Base-by-base conservation (phyloP, 1,140 invertebrate genomes). In the Trinorchestia longiramus region DNA sequence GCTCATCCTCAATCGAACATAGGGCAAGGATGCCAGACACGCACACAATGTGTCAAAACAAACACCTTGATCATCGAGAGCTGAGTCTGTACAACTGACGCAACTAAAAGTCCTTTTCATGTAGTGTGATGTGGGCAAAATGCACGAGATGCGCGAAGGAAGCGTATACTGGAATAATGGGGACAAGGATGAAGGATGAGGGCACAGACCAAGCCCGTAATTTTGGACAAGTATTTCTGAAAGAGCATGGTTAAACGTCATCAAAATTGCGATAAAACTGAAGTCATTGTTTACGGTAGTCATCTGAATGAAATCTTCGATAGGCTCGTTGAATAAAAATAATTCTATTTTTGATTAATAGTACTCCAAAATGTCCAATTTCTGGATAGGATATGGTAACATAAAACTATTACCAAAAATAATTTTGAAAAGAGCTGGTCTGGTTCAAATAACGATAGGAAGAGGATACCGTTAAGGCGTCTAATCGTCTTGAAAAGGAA, bases 101-200 rank as follows among this genome's bases (percentile, higher is more conserved):
- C 41, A 91, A 91, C 88, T 11, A 91, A 91, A 91, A 77, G 62
- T 77, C 88, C 43, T 91, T 91, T 91, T 91, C 43, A 43, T 91
- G 88, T 91, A 91, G 88, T 91, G 88, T 91, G 88, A 43, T 91
- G 88, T 91, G 43, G 88, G 92, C 43, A 45, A 45, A 47, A 44
- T 94, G 92, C 92, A 94, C 92, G 92, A 91, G 88, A 91, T 91
- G 88, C 88, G 92, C 44, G 92, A 47, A 94, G 43, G 44, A 94
- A 94, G 92, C 92, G 92, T 94, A 94, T 94, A 94, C 92, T 94
- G 92, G 92, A 45, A 43, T 92, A 44, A 92, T 44, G 44, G 40
- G 92, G 44, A 43, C 1, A 45, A n/a, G 43, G 44, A 45, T 43
- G 43, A 43, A 91, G 88, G 88, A 91, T 44, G 43, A 91, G 88